Base-by-base conservation (phyloP, 1,140 invertebrate species). In the Rhizoglyphus robini region DNA sequence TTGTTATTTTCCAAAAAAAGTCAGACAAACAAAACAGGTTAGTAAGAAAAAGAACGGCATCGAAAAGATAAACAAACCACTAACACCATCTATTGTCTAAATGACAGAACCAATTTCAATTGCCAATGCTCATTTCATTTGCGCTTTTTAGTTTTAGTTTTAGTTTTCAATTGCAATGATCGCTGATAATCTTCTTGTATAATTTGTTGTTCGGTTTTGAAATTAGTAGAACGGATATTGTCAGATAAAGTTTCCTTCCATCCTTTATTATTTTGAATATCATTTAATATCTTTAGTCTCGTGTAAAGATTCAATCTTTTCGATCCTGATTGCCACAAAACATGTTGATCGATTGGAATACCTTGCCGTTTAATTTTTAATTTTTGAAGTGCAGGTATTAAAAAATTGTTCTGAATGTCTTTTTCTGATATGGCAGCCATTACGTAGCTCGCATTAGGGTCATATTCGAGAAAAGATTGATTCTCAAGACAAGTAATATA, bases 321-420 rank as follows among this genome's bases (percentile, higher is more conserved):
- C 36, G 58, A 60, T n/a, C 58, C 58, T 1, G 2, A 46, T 20
- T 60, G 15, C 58, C 58, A 60, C 13, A 60, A 20, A 30, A 60
- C 38, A 27, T 32, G 29, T n/a, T 29, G 32, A 46, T 60, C 58
- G 15, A 60, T 60, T 60, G 58, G 58, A n/a, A 60, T 29, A 38
- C 58, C 58, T 13, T 11, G 15, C 13, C 58, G 58, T 2, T 18
- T 15, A 32, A 60, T 60, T 34, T 30, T 30, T 23, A 60, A n/a
- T 46, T 60, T 60, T 46, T 32, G 15, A 13, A 60, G 15, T 23
- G 18, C 15, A 15, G 58, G 58, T 60, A 32, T 60, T 27, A 60
- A 2, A 60, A 60, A 34, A 27, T 60, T 32, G 1, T n/a, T 8
- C n/a, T 60, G n/a, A 29, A 60, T 32, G 13, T 29, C 15, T 29